Conservation (phyloP, 2,797 vertebrate species). For the Falco naumanni region DNA sequence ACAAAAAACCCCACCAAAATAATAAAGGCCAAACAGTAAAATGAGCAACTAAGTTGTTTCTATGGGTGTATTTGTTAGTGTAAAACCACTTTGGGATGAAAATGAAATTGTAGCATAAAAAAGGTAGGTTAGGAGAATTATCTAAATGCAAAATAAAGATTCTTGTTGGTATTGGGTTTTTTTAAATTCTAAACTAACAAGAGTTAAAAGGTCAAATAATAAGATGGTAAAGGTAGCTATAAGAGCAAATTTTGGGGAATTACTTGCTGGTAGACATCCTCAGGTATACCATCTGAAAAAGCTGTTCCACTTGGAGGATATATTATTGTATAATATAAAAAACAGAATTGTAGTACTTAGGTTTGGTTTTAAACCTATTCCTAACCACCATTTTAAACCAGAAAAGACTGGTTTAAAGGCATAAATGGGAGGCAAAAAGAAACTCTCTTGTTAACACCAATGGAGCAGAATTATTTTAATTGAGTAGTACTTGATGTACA, state of each 20-base stretch:
- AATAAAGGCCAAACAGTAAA: neutral
- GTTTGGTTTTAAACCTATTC: neutral
- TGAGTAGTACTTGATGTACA: neutral
- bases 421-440: neutral
- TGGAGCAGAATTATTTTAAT: neutral
- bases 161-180: neutral
- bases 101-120: neutral
- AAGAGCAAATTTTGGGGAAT: neutral
- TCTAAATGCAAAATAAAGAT: neutral
- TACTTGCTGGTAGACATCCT: neutral
- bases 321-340: neutral
- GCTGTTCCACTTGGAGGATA: neutral
- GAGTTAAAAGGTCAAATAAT: neutral
- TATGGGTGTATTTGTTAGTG: neutral
- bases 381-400: neutral
- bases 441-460: neutral
- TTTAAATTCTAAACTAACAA: neutral
- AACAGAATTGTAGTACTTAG: neutral
- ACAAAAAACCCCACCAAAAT: neutral
- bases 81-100: neutral
- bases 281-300: neutral
- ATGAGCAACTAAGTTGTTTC: neutral
- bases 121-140: neutral
- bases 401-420: neutral
- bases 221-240: neutral